Conservation (phyloP, 2,888 invertebrate species). For the Morpho helenor region DNA sequence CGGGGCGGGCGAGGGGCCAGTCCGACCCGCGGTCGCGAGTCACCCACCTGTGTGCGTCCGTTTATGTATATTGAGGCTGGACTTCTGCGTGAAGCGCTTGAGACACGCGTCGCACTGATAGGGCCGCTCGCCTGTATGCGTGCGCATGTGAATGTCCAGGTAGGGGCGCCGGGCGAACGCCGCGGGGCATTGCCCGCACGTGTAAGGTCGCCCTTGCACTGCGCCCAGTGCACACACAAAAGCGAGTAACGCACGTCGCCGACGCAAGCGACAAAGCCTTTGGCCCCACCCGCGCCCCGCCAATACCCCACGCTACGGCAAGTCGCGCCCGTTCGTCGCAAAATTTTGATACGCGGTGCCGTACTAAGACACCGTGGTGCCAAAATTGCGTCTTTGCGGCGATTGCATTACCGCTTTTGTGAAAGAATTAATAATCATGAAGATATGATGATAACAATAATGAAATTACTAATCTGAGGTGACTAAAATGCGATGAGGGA, state of each 20-base stretch:
- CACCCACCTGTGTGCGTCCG: slow-evolving; percentile 84
- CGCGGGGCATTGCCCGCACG: slow-evolving; percentile 81
- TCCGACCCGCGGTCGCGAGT: slow-evolving; percentile 50
- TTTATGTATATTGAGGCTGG: slow-evolving; percentile 89
- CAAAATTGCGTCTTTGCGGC: slow-evolving; percentile 65
- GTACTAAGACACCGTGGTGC: slow-evolving; percentile 41
- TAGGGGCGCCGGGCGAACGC: slow-evolving; percentile 90
- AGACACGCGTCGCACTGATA: slow-evolving; percentile 87
- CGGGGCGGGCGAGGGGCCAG: slow-evolving; percentile 40
- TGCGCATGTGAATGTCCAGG: slow-evolving; percentile 89
- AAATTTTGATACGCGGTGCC: slow-evolving; percentile 53
- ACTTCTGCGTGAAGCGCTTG: slow-evolving; percentile 89
- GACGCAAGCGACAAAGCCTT: slow-evolving; percentile 45
- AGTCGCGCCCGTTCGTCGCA: slow-evolving; percentile 19
- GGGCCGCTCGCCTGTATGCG: slow-evolving; percentile 87
- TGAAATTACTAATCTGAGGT: slow-evolving; percentile 54
- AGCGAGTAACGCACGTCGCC: slow-evolving; percentile 79
- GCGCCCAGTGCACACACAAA: slow-evolving; percentile 78
- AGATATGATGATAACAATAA: slow-evolving; percentile 61
- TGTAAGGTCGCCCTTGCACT: slow-evolving; percentile 80
- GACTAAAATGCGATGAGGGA: slow-evolving; percentile 54
- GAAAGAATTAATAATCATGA: slow-evolving; percentile 75
- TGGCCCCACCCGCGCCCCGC: slow-evolving; percentile 53
- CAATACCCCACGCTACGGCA: slow-evolving; percentile 33
- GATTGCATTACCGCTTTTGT: slow-evolving; percentile 80